Evolutionary conservation across 2,888 invertebrate genomes (phyloP), one percentile per base, ranked within the genome.

Genomic region (Harmothoe impar): DNA sequence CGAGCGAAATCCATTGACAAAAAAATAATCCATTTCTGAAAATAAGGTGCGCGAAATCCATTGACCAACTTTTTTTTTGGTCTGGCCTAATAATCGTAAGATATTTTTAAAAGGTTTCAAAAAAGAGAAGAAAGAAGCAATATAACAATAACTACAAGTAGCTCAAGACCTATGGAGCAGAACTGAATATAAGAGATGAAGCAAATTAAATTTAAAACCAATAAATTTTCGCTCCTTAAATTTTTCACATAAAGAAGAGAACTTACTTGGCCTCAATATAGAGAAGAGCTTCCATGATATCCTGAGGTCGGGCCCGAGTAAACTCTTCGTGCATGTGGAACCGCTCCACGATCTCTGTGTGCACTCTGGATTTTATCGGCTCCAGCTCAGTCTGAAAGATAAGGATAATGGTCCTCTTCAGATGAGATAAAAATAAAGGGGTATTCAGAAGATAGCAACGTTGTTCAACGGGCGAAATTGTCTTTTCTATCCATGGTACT

Each of bases 191-290:
- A 52, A 52, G 10, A 52, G n/a, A n/a, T n/a, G n/a, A n/a, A n/a
- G n/a, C n/a, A n/a, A n/a, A n/a, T n/a, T n/a, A n/a, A n/a, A n/a
- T n/a, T n/a, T n/a, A n/a, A n/a, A n/a, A n/a, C n/a, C n/a, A n/a
- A n/a, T n/a, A n/a, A n/a, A n/a, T n/a, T n/a, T n/a, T n/a, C n/a
- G n/a, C n/a, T n/a, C n/a, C n/a, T n/a, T n/a, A n/a, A n/a, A n/a
- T n/a, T n/a, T n/a, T n/a, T n/a, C n/a, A n/a, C n/a, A n/a, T n/a
- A n/a, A n/a, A n/a, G n/a, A n/a, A n/a, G n/a, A 43, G 7, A 25
- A 68, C 93, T 91, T 90, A 94, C 94, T 91, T 92, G 54, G 93
- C 91, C 15, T 93, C 92, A 29, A 94, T 93, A 90, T 93, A 94
- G 0, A 92, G 89, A 20, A 94, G 91, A 29, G 93, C 91, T 25